Percentiles rank a stretch among this genome's conserved stretches.
Conservation (phyloP, 2,797 vertebrate genomes). For the Sebastiscus tertius region DNA sequence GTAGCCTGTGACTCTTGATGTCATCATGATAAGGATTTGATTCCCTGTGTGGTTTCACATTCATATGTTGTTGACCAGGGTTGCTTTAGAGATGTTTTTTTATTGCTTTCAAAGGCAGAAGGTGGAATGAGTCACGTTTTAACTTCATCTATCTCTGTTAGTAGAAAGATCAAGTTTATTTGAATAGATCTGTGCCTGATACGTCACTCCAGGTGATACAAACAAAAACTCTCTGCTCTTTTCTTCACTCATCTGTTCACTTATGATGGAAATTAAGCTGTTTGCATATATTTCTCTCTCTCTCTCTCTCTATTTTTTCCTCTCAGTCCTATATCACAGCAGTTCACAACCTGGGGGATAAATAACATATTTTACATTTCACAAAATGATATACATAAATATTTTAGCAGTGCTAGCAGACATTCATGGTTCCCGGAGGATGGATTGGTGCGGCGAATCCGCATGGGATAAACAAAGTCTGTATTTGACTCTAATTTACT, state of each 20-base stretch:
- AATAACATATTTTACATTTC: background rate
- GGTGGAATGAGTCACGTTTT: background rate
- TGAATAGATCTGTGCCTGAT: background rate
- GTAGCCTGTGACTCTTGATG: slow-evolving; percentile 33
- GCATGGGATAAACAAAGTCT: background rate
- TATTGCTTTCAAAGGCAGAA: background rate
- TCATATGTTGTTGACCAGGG: slow-evolving; percentile 24
- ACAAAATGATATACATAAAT: background rate
- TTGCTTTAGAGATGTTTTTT: background rate
- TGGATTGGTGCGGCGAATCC: background rate
- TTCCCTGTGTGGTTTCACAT: slow-evolving; percentile 58
- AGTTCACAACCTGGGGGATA: background rate
- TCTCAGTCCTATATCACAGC: background rate
- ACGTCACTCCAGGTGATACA: background rate
- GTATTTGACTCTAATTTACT: background rate
- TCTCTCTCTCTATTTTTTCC: background rate
- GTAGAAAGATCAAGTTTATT: background rate
- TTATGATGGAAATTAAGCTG: background rate
- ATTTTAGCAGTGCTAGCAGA: background rate
- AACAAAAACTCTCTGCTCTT: background rate
- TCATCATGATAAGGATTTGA: slow-evolving; percentile 18
- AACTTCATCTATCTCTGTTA: background rate
- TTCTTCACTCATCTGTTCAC: background rate
- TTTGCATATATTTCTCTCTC: background rate
- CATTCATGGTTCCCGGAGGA: background rate